Evolutionary conservation across 2,113 vertebrate genomes (phyloP), one percentile per base, ranked within the genome.

Genomic region (Stegastes partitus): DNA sequence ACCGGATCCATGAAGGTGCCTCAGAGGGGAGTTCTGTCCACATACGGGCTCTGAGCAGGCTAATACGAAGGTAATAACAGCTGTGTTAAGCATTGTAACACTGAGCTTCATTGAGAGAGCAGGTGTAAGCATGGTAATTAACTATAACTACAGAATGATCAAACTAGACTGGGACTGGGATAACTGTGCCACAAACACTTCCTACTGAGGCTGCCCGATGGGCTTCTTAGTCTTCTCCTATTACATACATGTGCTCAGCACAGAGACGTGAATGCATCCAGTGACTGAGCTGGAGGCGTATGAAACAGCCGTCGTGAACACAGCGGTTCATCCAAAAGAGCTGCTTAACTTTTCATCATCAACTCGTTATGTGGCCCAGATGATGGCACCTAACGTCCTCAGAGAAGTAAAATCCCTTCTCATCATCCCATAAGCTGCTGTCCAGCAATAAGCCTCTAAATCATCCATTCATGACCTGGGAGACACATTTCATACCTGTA

Each of bases 241-340:
- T 11, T 11, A 34, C 49, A 14, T 47, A 45, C 14, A 28, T 54
- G 42, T 63, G 31, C 39, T 56, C 47, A 47, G 44, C 25, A 58
- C 44, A 42, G 39, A 44, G 64, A 12, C n/a, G 28, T 56, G 28
- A 74, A 70, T 58, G 67, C 50, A 67, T 56, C 5, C 39, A 15
- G 71, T 23, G 31, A 44, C 5, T 19, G 55, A 23, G n/a, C 55
- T 54, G 51, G 5, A 23, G 34, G 56, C 42, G n/a, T 5, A 50
- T 61, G 26, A 74, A 81, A 72, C 79, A 81, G 70, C 51, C 31
- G 31, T 10, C 8, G 31, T 34, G 31, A 34, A 34, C 31, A 10
- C 31, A 34, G 31, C 10, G 31, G 31, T 34, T 34, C 10, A 9
- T 34, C 31, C 31, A 34, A 34, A 34, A 34, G 10, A 34, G 31